Evolutionary conservation across 2,113 vertebrate species (phyloP).

Genomic region (Marmota flaviventris): DNA sequence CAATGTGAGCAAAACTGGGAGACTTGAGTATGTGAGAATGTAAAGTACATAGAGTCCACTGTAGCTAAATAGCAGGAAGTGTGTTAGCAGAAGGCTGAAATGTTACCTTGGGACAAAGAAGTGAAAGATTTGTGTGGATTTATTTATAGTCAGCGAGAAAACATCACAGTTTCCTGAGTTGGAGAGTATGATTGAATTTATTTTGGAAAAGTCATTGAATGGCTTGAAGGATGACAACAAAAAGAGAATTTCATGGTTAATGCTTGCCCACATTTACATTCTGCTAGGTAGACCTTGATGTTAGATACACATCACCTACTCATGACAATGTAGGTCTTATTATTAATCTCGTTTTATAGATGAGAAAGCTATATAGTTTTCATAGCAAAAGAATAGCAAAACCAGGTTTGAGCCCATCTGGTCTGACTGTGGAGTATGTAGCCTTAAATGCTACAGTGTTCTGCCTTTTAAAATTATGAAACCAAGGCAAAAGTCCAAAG

Average conservation of each 20-base stretch:
- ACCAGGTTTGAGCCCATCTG: neutral
- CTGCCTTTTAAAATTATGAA: neutral
- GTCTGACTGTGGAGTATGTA: neutral
- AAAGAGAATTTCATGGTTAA: neutral
- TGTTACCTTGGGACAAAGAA: neutral
- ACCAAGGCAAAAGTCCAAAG: conserved; percentile 1
- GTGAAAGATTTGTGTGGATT: neutral
- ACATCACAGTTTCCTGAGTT: neutral
- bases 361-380: neutral
- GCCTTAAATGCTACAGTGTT: neutral
- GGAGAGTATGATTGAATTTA: neutral
- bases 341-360: neutral
- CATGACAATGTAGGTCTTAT: neutral
- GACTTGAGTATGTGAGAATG: neutral
- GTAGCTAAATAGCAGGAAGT: neutral
- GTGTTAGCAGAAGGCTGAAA: neutral
- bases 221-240: neutral
- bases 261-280: neutral
- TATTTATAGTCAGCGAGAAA: neutral
- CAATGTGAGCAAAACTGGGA: neutral
- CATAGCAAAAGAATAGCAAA: neutral
- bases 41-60: neutral
- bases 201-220: conserved; percentile 21
- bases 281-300: neutral
- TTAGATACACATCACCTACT: neutral